Base-by-base conservation (phyloP, 1,140 invertebrate genomes). In the Drosophila equinoxialis region DNA sequence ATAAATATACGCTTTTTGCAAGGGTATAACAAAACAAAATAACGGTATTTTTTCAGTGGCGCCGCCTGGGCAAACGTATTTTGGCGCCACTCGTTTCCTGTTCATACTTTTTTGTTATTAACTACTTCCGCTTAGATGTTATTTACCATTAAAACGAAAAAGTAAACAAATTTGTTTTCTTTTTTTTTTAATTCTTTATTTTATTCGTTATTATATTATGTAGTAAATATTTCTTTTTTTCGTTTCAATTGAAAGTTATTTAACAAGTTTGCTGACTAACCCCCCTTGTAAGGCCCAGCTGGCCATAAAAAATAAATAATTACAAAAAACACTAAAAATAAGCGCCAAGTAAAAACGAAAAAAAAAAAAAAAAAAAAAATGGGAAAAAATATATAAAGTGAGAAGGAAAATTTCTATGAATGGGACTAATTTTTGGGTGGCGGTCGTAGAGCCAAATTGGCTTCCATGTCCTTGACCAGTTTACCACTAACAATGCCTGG, bases 361-460 rank as follows among this genome's bases (percentile, higher is more conserved):
- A 20, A 0, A 17, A n/a, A 20, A 23, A n/a, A 57, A 33, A 62
- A 30, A 14, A 41, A 45, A 68, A 62, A 23, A 51, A 14, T 26
- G 17, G 26, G 55, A 3, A 10, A 67, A 10, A 57, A 26, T 3
- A 37, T 65, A 39, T 69, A 73, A 73, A 87, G 79, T 70, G 71
- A 66, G 70, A 80, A 89, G 39, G 14, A 69, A 54, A 67, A 61
- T 51, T 51, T 51, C 45, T 51, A 51, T 20, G 45, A 23, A 35
- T 8, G 35, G 45, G 55, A 68, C 71, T 79, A 82, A 54, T 82
- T 81, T 39, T 91, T 91, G 65, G 91, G 91, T 30, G 91, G 91
- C 14, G 91, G 91, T 74, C 91, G 79, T 10, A 92, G 72, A 6
- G 91, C 89, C 37, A 92, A 62, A 66, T 74, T 92, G 8, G 91